Percentiles rank a stretch among this genome's conserved stretches.
These are phyloP conservation scores for Calypte anna DNA, from an alignment of 2,113 vertebrate genomes.

Conservation along the genomic window DNA sequence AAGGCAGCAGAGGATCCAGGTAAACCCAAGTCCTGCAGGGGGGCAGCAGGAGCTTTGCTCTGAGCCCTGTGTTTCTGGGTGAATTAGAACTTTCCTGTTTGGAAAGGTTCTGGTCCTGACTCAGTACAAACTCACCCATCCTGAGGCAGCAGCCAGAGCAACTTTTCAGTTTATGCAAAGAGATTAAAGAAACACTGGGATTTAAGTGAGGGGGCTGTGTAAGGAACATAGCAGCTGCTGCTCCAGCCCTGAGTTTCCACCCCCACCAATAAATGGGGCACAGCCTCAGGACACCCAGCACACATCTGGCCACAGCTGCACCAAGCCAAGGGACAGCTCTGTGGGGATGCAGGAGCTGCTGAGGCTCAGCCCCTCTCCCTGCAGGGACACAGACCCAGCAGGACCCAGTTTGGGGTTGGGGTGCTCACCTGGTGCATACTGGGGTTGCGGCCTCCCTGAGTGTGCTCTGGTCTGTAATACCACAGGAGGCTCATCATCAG, in stretches of 20 bases:
- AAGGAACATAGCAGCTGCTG: neutral
- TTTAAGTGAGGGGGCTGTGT: accelerated
- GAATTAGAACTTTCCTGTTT: neutral
- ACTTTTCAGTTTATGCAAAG: neutral
- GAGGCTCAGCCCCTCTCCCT: neutral
- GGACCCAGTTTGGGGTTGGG: accelerated
- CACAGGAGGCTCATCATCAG: slow-evolving; percentile 99
- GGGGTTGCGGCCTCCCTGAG: slow-evolving; percentile 92
- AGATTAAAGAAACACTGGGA: neutral
- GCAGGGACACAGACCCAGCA: accelerated
- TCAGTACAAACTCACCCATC: neutral
- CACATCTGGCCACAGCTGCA: neutral
- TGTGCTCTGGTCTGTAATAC: slow-evolving; percentile 99
- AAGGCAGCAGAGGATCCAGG: neutral
- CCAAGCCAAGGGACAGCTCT: neutral
- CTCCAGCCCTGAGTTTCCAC: neutral
- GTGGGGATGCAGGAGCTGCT: accelerated
- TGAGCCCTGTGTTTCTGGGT: neutral
- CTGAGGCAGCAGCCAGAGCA: neutral
- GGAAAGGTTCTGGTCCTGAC: neutral
- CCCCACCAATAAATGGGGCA: neutral
- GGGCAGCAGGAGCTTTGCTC: neutral
- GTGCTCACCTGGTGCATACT: slow-evolving; percentile 92
- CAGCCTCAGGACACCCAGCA: neutral
- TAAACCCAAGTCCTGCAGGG: neutral